phyloP scores from a whole-genome alignment of 1,140 invertebrate species.

The Oncopodura yosiiana region DNA sequence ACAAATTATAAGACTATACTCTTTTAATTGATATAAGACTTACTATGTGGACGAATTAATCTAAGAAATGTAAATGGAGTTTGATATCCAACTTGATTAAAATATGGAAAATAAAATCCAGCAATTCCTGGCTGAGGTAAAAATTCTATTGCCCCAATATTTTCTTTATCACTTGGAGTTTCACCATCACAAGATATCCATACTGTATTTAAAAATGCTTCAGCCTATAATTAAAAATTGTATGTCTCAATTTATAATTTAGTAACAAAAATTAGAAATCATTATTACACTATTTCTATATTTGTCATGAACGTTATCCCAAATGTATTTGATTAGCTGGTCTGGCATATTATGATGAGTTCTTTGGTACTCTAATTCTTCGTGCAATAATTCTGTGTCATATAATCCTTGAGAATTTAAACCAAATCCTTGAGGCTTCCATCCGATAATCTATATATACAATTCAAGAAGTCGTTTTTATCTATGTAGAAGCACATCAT shows the following conservation, averaged over 20 bases:
- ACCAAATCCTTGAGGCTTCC: slow-evolving; percentile 5
- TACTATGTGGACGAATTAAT: slow-evolving; percentile 35
- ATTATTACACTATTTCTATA: too few relatives aligned
- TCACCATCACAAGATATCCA: slow-evolving; percentile 76
- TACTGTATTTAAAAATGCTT: slow-evolving; percentile 48
- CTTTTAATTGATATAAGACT: too few relatives aligned
- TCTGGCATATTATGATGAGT: not conserved
- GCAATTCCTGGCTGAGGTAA: slow-evolving; percentile 54
- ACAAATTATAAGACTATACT: too few relatives aligned
- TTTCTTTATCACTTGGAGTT: slow-evolving; percentile 65
- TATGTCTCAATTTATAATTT: too few relatives aligned
- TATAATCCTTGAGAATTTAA: not conserved
- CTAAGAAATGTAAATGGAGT: slow-evolving; percentile 45
- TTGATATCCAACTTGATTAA: slow-evolving; percentile 44
- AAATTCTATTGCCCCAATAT: slow-evolving; percentile 59
- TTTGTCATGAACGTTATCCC: not conserved
- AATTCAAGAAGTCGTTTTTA: not conserved
- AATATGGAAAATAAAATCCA: slow-evolving; percentile 70
- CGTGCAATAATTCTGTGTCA: not conserved
- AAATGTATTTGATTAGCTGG: not conserved
- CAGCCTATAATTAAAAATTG: too few relatives aligned
- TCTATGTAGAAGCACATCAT: not conserved
- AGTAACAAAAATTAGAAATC: too few relatives aligned
- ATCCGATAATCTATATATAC: slow-evolving; percentile 1
- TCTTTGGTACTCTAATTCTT: not conserved